Evolutionary conservation across 35 echinoderm and acorn worm species (phyloP).

Genomic region (Apostichopus japonicus): DNA sequence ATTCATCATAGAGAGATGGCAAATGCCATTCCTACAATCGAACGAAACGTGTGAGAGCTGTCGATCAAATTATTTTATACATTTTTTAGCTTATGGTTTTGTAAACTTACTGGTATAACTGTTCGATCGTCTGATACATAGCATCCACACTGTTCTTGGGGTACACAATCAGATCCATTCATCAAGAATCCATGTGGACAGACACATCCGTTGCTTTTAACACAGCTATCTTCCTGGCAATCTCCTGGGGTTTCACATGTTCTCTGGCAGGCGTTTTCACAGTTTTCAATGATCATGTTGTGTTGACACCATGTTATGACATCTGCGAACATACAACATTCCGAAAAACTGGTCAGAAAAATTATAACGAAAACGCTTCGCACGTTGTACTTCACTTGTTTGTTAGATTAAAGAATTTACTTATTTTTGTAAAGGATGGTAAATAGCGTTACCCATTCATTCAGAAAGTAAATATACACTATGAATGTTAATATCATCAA

Average conservation of each 20-base stretch:
- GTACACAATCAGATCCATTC: background rate
- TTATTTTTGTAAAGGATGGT: no score
- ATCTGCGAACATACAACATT: no score
- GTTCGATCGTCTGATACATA: background rate
- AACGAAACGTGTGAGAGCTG: no score
- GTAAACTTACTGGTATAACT: slow-evolving; percentile 7
- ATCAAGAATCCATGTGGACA: background rate
- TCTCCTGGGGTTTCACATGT: background rate
- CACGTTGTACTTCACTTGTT: no score
- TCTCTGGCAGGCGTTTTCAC: background rate
- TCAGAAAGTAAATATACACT: no score
- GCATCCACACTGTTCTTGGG: background rate
- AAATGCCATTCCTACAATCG: no score
- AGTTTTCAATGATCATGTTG: slow-evolving; percentile 2
- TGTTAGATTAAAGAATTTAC: no score
- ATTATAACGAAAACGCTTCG: no score
- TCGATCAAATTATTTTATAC: background rate
- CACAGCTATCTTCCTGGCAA: background rate
- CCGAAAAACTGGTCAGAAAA: no score
- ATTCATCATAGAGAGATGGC: no score
- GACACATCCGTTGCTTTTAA: background rate
- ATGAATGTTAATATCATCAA: no score
- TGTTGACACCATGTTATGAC: background rate
- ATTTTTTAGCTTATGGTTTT: background rate
- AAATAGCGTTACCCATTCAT: no score